phyloP scores from a whole-genome alignment of 2,113 vertebrate genomes.

The Tichodroma muraria region DNA sequence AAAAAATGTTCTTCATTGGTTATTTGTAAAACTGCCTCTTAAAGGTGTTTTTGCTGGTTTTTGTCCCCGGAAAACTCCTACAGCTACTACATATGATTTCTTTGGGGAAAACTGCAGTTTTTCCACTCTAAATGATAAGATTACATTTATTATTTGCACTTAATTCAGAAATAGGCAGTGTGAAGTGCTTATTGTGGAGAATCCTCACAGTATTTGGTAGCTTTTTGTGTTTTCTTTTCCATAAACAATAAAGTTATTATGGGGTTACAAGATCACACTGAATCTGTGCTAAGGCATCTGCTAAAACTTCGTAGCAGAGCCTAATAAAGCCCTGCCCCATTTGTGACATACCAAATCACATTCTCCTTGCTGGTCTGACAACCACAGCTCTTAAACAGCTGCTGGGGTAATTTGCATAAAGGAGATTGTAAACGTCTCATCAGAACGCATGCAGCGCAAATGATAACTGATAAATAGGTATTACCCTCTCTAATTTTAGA shows the following conservation, averaged over 20 bases:
- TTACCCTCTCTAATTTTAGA: not conserved
- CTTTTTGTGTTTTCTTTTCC: conserved; percentile 14
- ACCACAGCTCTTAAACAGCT: conserved; percentile 64
- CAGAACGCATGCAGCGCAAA: conserved; percentile 55
- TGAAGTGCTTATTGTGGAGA: not conserved
- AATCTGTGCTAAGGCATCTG: conserved; percentile 44
- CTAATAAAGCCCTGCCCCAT: conserved; percentile 64
- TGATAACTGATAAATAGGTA: not conserved
- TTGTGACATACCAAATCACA: conserved; percentile 64
- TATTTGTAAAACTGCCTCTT: not conserved
- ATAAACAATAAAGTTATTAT: conserved; percentile 33
- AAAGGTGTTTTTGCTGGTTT: not conserved
- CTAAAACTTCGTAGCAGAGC: conserved; percentile 49
- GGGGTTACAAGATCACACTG: conserved; percentile 30
- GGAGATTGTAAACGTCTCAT: conserved; percentile 64
- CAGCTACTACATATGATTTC: not conserved
- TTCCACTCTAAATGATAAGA: not conserved
- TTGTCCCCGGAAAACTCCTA: not conserved
- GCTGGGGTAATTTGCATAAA: conserved; percentile 66
- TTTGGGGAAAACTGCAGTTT: not conserved
- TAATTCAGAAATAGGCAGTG: conserved; percentile 8
- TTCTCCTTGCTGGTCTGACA: conserved; percentile 64
- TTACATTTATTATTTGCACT: conserved; percentile 13
- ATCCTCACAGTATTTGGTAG: not conserved
- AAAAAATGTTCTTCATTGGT: not conserved